Conservation (phyloP, 2,113 vertebrate genomes). For the Casuarius casuarius region DNA sequence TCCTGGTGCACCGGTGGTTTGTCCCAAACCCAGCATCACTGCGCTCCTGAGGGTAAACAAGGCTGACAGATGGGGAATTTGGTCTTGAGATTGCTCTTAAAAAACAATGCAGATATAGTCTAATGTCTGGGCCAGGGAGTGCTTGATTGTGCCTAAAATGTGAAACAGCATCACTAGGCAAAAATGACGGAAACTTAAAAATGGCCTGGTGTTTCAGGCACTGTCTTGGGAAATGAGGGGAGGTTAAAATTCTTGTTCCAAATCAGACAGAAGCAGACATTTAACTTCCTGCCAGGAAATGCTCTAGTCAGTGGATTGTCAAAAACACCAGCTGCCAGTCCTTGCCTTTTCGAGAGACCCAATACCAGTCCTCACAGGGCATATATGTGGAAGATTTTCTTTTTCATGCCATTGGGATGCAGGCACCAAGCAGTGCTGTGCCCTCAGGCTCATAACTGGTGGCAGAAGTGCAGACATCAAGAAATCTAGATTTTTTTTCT, state of each 20-base stretch:
- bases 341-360: neutral
- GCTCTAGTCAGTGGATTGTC: fast-evolving
- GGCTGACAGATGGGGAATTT: neutral
- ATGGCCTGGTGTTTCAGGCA: neutral
- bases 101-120: neutral
- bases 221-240: neutral
- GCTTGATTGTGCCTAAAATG: neutral
- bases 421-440: too few species aligned
- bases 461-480: too few species aligned
- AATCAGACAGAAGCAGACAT: neutral
- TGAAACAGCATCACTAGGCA: neutral
- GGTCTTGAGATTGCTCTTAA: neutral
- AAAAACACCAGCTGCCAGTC: neutral
- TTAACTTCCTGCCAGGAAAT: neutral
- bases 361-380: neutral
- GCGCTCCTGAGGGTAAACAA: neutral
- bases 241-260: neutral
- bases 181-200: neutral
- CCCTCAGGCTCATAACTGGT: too few species aligned
- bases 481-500: too few species aligned
- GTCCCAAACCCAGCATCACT: neutral
- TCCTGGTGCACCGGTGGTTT: neutral
- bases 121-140: too few species aligned
- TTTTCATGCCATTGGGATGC: too few species aligned
- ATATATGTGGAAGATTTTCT: too few species aligned